phyloP scores from a whole-genome alignment of 1,140 invertebrate species.

The Pantala flavescens region DNA sequence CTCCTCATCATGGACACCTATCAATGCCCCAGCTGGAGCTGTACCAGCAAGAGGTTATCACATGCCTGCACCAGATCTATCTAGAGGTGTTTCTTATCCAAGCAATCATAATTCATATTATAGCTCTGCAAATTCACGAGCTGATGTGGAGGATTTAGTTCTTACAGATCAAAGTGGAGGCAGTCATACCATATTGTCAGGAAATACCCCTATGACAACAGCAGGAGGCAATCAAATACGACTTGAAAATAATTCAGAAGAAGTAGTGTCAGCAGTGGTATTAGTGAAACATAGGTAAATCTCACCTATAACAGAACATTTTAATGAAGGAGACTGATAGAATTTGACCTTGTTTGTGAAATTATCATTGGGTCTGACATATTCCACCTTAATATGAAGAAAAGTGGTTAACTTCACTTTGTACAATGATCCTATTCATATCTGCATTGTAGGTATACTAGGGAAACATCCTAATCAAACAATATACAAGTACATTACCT shows the following conservation, averaged over 20 bases:
- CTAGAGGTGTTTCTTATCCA: conserved; percentile 8
- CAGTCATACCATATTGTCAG: not conserved
- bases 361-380: not conserved
- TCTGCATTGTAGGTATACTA: not conserved
- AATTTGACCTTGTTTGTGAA: not conserved
- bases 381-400: not conserved
- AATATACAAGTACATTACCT: not conserved
- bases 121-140: not conserved
- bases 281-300: conserved; percentile 22
- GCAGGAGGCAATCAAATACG: conserved; percentile 12
- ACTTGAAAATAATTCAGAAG: conserved; percentile 18
- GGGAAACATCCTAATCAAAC: not conserved
- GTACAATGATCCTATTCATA: not conserved
- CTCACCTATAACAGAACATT: not conserved
- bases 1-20: conserved; percentile 25
- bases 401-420: not conserved
- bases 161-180: not conserved
- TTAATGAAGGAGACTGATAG: not conserved
- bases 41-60: conserved; percentile 25
- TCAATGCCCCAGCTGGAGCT: conserved; percentile 26
- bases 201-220: conserved; percentile 11
- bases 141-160: not conserved
- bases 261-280: conserved; percentile 25
- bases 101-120: not conserved
- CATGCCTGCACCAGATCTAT: conserved; percentile 25